Base-by-base conservation (phyloP, 2,113 vertebrate species). In the Oreochromis aureus region DNA sequence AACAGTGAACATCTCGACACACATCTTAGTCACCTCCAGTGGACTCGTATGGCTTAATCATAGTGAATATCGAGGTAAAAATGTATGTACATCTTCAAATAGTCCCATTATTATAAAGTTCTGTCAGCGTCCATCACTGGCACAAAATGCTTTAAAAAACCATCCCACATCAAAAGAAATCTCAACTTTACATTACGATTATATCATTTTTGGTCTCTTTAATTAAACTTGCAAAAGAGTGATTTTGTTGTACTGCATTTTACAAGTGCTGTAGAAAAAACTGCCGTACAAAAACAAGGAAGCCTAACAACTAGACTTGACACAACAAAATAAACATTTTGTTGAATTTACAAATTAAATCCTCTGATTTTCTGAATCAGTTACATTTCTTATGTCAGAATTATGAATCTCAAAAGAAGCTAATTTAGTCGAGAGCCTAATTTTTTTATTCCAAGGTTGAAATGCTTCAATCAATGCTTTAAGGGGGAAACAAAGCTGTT, bases 131-230 rank as follows among this genome's bases (percentile, higher is more conserved):
- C 56, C 46, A 71, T 69, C 69, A 44, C 76, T 66, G 59, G 85
- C 80, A 87, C 82, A 81, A 69, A 78, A 69, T 41, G 1, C 34
- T 66, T n/a, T 81, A 78, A 30, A 80, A 81, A 46, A n/a, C 1
- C 11, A 30, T 30, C 46, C 24, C 71, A 19, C 71, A 51, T 51
- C 7, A 41, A 82, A 80, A 86, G 86, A 85, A 30, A 36, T 82
- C 11, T 3, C 4, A 84, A 0, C 24, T 79, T 86, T 78, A 88
- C 80, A 86, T 85, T 78, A 93, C 91, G 39, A 89, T 87, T 89
- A 1, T 16, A 5, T 87, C 18, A 61, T 53, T 87, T 94, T 93
- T 91, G 89, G 91, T 94, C 90, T 92, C 58, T 63, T 81, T 6
- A 58, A 59, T 61, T 39, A 46, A 55, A 48, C 61, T 86, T 51